These are phyloP conservation scores for Meda fulgida DNA, from an alignment of 2,797 vertebrate species.

Conservation along the genomic window DNA sequence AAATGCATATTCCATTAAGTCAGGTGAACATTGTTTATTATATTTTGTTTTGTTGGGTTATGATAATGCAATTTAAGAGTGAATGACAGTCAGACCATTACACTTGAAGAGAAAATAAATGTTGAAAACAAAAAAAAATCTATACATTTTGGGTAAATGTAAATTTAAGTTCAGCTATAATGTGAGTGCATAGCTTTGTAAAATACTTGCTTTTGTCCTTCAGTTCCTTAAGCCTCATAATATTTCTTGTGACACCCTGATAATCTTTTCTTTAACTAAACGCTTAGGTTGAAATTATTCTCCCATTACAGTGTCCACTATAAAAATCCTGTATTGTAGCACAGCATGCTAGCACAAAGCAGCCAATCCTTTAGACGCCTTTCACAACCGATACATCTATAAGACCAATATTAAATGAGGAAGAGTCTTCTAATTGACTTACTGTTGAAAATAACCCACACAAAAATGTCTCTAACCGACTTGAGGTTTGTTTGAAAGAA, in stretches of 20 bases:
- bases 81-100: slow-evolving; percentile 79
- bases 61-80: slow-evolving; percentile 84
- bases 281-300: not conserved
- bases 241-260: not conserved
- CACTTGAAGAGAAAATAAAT: slow-evolving; percentile 60
- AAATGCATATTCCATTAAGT: slow-evolving; percentile 87
- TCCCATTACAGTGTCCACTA: slow-evolving; percentile 10
- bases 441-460: slow-evolving; percentile 40
- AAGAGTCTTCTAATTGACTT: slow-evolving; percentile 27
- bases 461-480: slow-evolving; percentile 3
- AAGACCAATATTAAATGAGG: not conserved
- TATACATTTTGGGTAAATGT: slow-evolving; percentile 63
- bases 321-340: not conserved
- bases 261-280: slow-evolving; percentile 34
- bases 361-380: slow-evolving; percentile 6
- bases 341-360: slow-evolving; percentile 16
- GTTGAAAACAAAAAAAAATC: slow-evolving; percentile 61
- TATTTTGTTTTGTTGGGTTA: slow-evolving; percentile 79
- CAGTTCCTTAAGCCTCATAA: slow-evolving; percentile 29
- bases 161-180: slow-evolving; percentile 64
- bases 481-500: slow-evolving; percentile 11
- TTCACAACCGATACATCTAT: slow-evolving; percentile 17
- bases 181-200: slow-evolving; percentile 55
- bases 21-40: slow-evolving; percentile 84
- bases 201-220: slow-evolving; percentile 47